Percentiles rank a stretch among this genome's conserved stretches.
These are phyloP conservation scores for Listronotus bonariensis DNA, from an alignment of 1,140 invertebrate genomes.

Conservation along the genomic window DNA sequence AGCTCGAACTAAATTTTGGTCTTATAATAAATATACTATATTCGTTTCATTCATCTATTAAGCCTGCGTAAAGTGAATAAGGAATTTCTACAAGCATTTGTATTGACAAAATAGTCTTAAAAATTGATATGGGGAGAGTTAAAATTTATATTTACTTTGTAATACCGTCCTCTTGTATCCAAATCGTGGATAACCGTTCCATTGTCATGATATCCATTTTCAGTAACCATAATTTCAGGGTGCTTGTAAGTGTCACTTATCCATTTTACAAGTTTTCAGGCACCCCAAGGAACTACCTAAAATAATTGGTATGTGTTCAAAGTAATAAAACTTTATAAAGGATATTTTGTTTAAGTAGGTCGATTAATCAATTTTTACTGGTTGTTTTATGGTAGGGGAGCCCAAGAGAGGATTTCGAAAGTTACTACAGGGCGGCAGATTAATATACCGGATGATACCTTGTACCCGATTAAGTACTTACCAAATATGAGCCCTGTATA, in stretches of 20 bases:
- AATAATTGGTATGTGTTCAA: neutral
- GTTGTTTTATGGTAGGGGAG: no score
- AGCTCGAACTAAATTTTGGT: neutral
- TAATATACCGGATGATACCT: no score
- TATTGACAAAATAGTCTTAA: no score
- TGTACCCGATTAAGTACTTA: no score
- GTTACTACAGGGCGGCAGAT: no score
- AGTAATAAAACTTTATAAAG: no score
- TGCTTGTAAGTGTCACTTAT: slow-evolving; percentile 66
- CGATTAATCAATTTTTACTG: no score
- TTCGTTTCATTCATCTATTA: neutral
- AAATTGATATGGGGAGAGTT: neutral
- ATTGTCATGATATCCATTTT: slow-evolving; percentile 66
- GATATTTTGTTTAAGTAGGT: no score
- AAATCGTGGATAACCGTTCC: slow-evolving; percentile 24
- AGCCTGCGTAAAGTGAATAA: neutral
- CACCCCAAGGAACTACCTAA: slow-evolving; percentile 61
- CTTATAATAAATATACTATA: neutral
- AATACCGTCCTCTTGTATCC: slow-evolving; percentile 19
- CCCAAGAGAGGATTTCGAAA: no score
- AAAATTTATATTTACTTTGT: slow-evolving; percentile 11
- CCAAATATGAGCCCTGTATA: no score
- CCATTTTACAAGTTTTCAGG: slow-evolving; percentile 64
- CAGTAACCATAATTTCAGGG: slow-evolving; percentile 64
- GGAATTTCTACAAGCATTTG: neutral